Conservation (phyloP, 2,797 vertebrate genomes). For the Sardinella longiceps region DNA sequence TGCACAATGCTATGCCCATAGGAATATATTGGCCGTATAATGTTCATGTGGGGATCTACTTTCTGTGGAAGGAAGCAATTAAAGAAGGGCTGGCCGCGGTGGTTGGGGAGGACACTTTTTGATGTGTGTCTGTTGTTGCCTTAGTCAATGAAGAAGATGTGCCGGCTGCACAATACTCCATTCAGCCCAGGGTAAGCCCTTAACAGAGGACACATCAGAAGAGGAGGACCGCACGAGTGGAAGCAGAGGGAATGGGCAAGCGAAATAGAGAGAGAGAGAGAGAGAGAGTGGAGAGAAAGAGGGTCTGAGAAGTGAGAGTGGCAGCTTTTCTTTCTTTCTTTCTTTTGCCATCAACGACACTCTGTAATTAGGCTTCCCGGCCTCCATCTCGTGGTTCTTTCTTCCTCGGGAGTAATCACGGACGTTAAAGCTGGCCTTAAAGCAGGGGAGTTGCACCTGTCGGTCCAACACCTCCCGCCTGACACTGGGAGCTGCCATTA, state of each 20-base stretch:
- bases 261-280: background rate
- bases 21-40: background rate
- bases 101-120: background rate
- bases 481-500: background rate
- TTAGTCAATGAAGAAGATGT: slow-evolving; percentile 47
- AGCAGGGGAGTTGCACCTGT: slow-evolving; percentile 22
- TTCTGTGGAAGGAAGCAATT: slow-evolving; percentile 19
- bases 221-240: slow-evolving; percentile 14
- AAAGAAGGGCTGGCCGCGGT: slow-evolving; percentile 14
- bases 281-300: slow-evolving; percentile 20
- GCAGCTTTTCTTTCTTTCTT: slow-evolving; percentile 28
- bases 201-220: slow-evolving; percentile 49
- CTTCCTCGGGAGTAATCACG: background rate
- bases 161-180: slow-evolving; percentile 50
- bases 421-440: slow-evolving; percentile 7
- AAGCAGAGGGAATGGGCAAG: slow-evolving; percentile 31
- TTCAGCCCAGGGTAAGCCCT: slow-evolving; percentile 58
- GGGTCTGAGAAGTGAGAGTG: slow-evolving; percentile 18
- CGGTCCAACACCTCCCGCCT: slow-evolving; percentile 19
- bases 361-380: slow-evolving; percentile 31
- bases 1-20: background rate
- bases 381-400: slow-evolving; percentile 1
- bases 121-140: slow-evolving; percentile 12
- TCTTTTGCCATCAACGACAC: slow-evolving; percentile 25
- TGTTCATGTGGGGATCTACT: slow-evolving; percentile 9